These are phyloP conservation scores for Dusona sp. DNA, from an alignment of 2,888 invertebrate species.

Conservation along the genomic window DNA sequence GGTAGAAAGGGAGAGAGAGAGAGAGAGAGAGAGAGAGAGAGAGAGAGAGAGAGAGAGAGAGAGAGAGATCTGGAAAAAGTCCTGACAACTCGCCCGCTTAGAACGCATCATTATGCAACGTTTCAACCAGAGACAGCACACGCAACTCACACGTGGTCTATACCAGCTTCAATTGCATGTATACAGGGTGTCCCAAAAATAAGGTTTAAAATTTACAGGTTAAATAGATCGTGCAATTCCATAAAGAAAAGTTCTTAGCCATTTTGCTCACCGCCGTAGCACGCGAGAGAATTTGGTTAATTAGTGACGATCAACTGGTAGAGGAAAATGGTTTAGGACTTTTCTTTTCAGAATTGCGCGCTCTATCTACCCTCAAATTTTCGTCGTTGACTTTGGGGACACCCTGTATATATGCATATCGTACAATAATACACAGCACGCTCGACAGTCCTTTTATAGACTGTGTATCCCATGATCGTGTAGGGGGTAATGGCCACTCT, in stretches of 20 bases:
- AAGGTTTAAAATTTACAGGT: not conserved
- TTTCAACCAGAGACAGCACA: constrained; percentile 65
- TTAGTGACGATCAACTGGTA: not conserved
- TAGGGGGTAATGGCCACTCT: constrained; percentile 26
- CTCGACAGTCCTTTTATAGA: constrained; percentile 64
- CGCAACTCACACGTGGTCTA: constrained; percentile 66
- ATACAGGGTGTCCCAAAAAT: constrained; percentile 8
- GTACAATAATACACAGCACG: constrained; percentile 38
- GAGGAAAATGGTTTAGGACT: not conserved
- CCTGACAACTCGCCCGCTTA: constrained; percentile 54
- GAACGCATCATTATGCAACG: constrained; percentile 73
- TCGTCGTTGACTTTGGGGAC: not conserved
- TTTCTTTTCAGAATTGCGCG: not conserved
- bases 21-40: too few relatives aligned
- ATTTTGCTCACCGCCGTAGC: not conserved
- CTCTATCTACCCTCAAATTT: not conserved
- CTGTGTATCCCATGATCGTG: constrained; percentile 61
- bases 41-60: not conserved
- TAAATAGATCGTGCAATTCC: not conserved
- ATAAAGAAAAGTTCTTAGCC: not conserved
- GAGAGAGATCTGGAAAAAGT: constrained; percentile 2
- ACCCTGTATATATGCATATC: constrained; percentile 2
- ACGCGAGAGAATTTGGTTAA: not conserved
- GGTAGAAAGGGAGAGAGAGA: too few relatives aligned
- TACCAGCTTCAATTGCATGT: not conserved